These are phyloP conservation scores for Rhizomys pruinosus DNA, from an alignment of 2,113 vertebrate species.

Conservation along the genomic window DNA sequence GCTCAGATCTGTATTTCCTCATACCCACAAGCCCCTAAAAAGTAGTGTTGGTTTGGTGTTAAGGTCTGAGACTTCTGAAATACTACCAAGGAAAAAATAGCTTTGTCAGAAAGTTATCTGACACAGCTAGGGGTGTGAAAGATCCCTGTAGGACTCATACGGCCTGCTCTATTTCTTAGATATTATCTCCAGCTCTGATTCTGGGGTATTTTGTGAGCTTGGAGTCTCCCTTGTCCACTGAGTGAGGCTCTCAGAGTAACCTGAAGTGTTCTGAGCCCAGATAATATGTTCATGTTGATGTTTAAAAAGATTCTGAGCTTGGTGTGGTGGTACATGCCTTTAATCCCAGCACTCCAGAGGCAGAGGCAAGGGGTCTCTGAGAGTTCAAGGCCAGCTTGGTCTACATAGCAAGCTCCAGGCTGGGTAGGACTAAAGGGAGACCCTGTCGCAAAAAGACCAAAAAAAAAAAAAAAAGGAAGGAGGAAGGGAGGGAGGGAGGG, in stretches of 20 bases:
- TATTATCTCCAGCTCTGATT: neutral
- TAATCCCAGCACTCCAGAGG: too few relatives aligned
- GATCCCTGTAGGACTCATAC: accelerated
- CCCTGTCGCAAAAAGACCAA: too few relatives aligned
- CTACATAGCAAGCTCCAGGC: too few relatives aligned
- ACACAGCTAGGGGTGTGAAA: neutral
- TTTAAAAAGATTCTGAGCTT: neutral
- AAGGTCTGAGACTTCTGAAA: neutral
- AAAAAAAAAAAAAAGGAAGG: too few relatives aligned
- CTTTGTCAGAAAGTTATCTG: neutral
- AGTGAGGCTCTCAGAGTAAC: neutral
- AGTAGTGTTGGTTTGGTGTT: neutral
- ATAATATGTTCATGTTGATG: neutral
- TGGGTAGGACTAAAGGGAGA: too few relatives aligned
- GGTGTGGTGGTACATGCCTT: too few relatives aligned
- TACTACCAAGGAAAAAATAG: neutral
- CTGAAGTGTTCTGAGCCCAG: too few relatives aligned
- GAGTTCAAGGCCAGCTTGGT: too few relatives aligned
- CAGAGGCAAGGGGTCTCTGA: too few relatives aligned
- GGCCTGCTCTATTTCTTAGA: neutral
- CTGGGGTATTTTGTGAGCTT: neutral
- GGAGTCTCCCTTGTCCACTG: neutral
- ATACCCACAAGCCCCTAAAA: neutral
- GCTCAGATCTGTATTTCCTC: neutral
- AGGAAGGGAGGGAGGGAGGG: too few relatives aligned